phyloP scores from a whole-genome alignment of 2,113 vertebrate species.

The Gracilinanus agilis region DNA sequence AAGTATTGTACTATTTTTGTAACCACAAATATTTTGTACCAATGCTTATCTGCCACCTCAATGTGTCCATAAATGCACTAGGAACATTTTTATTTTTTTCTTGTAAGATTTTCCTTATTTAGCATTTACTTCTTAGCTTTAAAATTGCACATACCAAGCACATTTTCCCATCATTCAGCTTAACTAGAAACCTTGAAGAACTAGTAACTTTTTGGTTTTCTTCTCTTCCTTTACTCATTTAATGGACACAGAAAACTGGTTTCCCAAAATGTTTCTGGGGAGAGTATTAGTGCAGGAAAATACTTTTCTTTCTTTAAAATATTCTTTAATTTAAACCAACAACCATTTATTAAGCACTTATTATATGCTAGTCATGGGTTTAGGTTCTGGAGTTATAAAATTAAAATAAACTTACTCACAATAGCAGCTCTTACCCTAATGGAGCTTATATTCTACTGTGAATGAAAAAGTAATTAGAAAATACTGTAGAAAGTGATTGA shows the following conservation, averaged over 20 bases:
- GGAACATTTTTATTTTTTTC: background rate
- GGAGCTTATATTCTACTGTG: no score
- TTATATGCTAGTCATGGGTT: background rate
- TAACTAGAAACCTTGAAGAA: background rate
- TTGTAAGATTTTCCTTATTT: background rate
- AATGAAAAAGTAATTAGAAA: no score
- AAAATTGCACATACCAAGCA: background rate
- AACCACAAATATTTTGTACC: background rate
- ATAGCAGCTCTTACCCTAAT: no score
- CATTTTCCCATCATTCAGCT: background rate
- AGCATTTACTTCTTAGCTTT: background rate
- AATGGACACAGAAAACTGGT: background rate
- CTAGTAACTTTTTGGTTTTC: background rate
- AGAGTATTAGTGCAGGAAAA: background rate
- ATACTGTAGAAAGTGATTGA: background rate
- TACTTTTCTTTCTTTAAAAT: background rate
- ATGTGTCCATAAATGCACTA: background rate
- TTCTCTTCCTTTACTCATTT: background rate
- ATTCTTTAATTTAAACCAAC: background rate
- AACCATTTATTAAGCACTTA: background rate
- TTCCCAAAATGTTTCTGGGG: background rate
- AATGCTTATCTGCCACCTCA: background rate
- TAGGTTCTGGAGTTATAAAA: background rate
- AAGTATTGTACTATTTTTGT: background rate
- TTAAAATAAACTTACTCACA: background rate